A percentile compares a stretch with the other conserved stretches of the same genome.
phyloP scores from a whole-genome alignment of 2,797 vertebrate species.

The Thaleichthys pacificus region DNA sequence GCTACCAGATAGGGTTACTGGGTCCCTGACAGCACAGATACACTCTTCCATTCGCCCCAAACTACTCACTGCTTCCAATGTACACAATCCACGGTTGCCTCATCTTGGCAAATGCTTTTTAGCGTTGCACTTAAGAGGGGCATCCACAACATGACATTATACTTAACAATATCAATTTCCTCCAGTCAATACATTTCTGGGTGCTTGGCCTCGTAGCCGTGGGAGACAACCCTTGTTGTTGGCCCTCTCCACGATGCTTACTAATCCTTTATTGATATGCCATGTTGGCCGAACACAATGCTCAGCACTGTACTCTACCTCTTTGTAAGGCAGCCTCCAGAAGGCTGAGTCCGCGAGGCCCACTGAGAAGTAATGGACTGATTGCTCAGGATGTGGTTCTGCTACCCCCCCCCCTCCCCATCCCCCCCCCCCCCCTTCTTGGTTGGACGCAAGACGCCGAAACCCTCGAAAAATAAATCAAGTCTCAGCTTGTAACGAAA shows the following conservation, averaged over 20 bases:
- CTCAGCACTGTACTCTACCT: not conserved
- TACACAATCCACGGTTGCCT: conserved; percentile 18
- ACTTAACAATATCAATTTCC: not conserved
- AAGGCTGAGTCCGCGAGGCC: conserved; percentile 1
- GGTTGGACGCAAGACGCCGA: conserved; percentile 33
- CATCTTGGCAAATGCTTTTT: not conserved
- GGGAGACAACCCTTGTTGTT: not conserved
- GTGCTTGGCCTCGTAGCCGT: not conserved
- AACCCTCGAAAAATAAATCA: conserved; percentile 26
- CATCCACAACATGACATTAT: not conserved
- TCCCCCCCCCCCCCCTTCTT: conserved; percentile 22
- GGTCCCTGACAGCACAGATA: conserved; percentile 40
- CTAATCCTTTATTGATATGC: too few relatives aligned
- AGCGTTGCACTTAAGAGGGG: not conserved
- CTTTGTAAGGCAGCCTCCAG: not conserved
- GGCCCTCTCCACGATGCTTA: conserved; percentile 5
- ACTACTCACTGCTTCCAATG: conserved; percentile 24
- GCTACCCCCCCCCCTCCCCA: conserved; percentile 31
- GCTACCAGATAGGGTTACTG: conserved; percentile 52
- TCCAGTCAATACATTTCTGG: not conserved
- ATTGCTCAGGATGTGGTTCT: conserved; percentile 51
- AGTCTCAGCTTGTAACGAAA: conserved; percentile 17
- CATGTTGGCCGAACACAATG: not conserved
- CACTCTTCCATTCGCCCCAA: conserved; percentile 48
- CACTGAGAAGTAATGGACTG: conserved; percentile 30